A percentile compares a stretch with the other conserved stretches of the same genome.
These are phyloP conservation scores for Cosmia pyralina DNA, from an alignment of 2,888 invertebrate genomes.

Conservation along the genomic window DNA sequence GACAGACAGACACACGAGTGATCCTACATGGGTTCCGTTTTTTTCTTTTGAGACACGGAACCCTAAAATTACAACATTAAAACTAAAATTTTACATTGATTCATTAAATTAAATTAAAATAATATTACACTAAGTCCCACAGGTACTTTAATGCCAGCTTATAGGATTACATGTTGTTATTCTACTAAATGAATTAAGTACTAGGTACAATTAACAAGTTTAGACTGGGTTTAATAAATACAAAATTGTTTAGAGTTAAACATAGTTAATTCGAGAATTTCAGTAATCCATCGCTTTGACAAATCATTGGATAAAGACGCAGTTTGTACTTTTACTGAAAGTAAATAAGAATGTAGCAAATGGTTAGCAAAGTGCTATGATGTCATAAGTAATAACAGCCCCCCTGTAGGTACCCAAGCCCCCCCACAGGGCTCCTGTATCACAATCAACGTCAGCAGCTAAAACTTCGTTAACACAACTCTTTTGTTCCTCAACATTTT, in stretches of 20 bases:
- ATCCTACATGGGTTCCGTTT: no score
- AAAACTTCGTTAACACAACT: conserved; percentile 19
- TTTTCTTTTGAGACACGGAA: no score
- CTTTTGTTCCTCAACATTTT: conserved; percentile 48
- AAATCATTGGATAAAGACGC: not conserved
- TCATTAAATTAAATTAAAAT: not conserved
- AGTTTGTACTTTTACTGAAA: not conserved
- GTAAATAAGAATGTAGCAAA: not conserved
- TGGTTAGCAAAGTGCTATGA: not conserved
- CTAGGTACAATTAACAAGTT: no score
- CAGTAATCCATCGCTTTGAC: no score
- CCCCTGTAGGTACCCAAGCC: no score
- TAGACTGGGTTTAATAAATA: no score
- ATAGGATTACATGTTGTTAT: no score
- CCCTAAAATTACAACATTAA: not conserved
- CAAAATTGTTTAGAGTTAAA: not conserved
- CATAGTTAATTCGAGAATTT: not conserved
- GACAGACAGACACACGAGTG: no score
- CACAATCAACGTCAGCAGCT: conserved; percentile 18
- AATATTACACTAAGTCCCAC: not conserved
- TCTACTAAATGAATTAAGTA: no score
- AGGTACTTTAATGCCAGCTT: not conserved
- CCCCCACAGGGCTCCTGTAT: not conserved
- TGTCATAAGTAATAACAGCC: no score
- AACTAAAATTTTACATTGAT: not conserved